phyloP scores from a whole-genome alignment of 1,140 invertebrate species.

The Cardiocondyla obscurior region DNA sequence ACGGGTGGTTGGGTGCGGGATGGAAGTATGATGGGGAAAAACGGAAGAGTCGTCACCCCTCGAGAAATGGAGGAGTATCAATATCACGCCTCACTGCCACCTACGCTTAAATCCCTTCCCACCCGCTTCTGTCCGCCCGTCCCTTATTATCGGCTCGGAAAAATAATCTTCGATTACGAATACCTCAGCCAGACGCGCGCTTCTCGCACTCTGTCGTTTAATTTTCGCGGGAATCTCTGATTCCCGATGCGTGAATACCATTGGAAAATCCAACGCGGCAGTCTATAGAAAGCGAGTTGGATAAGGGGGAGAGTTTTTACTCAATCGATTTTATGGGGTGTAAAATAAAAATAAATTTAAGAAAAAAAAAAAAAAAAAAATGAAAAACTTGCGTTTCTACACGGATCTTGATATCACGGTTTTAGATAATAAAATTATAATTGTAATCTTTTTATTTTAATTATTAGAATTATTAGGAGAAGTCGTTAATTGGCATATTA shows the following conservation, averaged over 20 bases:
- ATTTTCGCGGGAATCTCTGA: constrained; percentile 57
- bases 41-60: constrained; percentile 72
- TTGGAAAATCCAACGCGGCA: constrained; percentile 31
- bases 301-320: constrained; percentile 1
- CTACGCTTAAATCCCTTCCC: constrained; percentile 63
- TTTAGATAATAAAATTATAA: too few relatives aligned
- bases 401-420: background rate
- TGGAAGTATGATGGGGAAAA: constrained; percentile 52
- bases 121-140: constrained; percentile 51
- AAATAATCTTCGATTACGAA: constrained; percentile 76
- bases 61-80: constrained; percentile 77
- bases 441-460: too few relatives aligned
- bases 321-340: constrained; percentile 7
- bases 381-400: background rate
- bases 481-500: too few relatives aligned
- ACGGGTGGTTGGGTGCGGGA: constrained; percentile 5
- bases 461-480: too few relatives aligned
- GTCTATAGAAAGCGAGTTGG: constrained; percentile 18
- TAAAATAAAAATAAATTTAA: background rate
- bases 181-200: constrained; percentile 38
- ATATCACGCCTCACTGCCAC: constrained; percentile 78
- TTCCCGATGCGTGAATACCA: constrained; percentile 23
- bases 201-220: constrained; percentile 49
- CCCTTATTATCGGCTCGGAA: constrained; percentile 76
- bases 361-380: too few relatives aligned